Evolutionary conservation across 2,797 vertebrate genomes (phyloP).

Genomic region (Paratrypauchen microcephalus): DNA sequence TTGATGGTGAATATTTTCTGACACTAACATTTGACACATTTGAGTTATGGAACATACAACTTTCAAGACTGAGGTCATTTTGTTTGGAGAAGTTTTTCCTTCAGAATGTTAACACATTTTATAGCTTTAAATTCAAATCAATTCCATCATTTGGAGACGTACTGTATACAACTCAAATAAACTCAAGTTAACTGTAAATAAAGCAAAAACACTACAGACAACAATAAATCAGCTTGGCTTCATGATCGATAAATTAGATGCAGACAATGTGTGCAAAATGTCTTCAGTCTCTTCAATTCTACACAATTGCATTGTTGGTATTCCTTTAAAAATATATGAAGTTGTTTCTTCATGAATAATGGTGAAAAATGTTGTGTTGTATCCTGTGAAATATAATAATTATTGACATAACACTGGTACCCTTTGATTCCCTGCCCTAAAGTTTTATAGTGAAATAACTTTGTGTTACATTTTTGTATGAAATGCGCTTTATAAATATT

Average conservation of each 20-base stretch:
- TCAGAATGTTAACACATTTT: not conserved
- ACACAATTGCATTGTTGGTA: no score
- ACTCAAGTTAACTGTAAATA: not conserved
- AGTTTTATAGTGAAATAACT: not conserved
- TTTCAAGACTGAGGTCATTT: not conserved
- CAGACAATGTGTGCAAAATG: no score
- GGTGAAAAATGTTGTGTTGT: not conserved
- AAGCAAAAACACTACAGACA: not conserved
- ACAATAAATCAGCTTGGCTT: no score
- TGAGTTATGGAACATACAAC: constrained; percentile 5
- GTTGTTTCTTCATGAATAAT: no score
- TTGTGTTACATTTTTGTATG: no score
- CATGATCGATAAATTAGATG: no score
- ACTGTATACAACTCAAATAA: not conserved
- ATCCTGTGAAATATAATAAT: not conserved
- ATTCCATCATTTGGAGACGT: not conserved
- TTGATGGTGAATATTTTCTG: constrained; percentile 54
- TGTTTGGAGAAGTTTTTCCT: not conserved
- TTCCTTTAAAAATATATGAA: no score
- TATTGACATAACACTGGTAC: not conserved
- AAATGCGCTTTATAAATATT: no score
- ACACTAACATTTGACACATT: constrained; percentile 38
- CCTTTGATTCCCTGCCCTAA: not conserved
- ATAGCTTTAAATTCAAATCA: not conserved
- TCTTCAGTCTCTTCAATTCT: no score